Evolutionary conservation across 2,797 vertebrate genomes (phyloP).

Genomic region (Epinephelus coioides): DNA sequence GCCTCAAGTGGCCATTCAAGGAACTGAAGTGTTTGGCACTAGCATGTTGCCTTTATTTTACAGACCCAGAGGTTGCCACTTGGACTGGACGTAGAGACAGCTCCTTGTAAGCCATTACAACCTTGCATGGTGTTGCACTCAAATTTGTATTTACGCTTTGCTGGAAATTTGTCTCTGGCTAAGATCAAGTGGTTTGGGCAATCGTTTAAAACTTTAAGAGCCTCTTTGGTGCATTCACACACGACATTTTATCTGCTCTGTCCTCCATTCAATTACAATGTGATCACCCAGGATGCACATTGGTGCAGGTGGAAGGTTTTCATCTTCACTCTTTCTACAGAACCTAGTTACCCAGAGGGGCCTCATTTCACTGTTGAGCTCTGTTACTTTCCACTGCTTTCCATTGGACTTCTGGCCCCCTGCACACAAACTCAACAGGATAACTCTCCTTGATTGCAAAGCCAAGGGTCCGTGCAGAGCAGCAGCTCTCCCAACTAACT

Average conservation of each 20-base stretch:
- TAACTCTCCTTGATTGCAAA: conserved; percentile 35
- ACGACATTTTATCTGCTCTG: not conserved
- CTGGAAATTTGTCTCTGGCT: not conserved
- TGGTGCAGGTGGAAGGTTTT: conserved; percentile 21
- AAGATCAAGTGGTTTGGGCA: not conserved
- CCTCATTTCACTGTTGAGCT: conserved; percentile 36
- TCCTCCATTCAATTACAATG: conserved; percentile 9
- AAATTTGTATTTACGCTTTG: no score
- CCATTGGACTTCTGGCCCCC: conserved; percentile 5
- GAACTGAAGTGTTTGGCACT: no score
- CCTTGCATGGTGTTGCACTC: no score
- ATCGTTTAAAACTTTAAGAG: not conserved
- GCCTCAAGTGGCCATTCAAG: no score
- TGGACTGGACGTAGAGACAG: no score
- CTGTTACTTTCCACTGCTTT: conserved; percentile 32
- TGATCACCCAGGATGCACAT: conserved; percentile 7
- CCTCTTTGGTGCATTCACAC: not conserved
- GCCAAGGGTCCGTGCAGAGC: conserved; percentile 26
- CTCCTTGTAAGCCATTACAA: no score
- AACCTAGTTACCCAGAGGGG: conserved; percentile 20
- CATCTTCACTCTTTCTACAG: conserved; percentile 5
- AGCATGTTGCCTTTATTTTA: no score
- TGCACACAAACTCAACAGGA: conserved; percentile 20
- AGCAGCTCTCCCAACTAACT: conserved; percentile 20
- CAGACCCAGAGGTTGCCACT: no score